Evolutionary conservation across 2,113 vertebrate species (phyloP).

Genomic region (Sander vitreus): DNA sequence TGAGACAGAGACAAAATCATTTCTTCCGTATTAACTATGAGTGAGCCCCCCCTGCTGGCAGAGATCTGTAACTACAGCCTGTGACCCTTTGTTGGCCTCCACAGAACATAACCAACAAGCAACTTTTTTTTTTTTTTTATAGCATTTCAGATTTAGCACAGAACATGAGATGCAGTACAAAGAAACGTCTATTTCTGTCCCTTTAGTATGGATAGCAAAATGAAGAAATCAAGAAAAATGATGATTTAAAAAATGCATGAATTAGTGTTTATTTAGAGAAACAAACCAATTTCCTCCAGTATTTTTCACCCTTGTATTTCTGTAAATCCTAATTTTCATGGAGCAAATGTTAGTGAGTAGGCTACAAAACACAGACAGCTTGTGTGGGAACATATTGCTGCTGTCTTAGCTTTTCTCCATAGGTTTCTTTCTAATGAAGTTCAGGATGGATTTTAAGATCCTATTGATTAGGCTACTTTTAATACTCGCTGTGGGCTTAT

Average conservation of each 20-base stretch:
- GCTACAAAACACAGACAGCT: neutral
- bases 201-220: neutral
- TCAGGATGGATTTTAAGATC: constrained; percentile 8
- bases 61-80: neutral
- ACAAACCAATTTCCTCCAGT: neutral
- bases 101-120: neutral
- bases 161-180: neutral
- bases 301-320: neutral
- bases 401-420: neutral
- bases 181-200: too few relatives aligned
- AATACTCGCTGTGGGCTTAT: neutral
- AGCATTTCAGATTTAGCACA: constrained; percentile 2
- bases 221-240: neutral
- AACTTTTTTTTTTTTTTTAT: neutral
- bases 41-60: constrained; percentile 62
- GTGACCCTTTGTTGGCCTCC: constrained; percentile 29
- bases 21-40: neutral
- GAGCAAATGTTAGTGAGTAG: neutral
- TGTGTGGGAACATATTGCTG: neutral
- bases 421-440: neutral
- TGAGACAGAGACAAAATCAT: neutral
- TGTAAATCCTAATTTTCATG: neutral
- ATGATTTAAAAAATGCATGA: neutral
- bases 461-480: neutral
- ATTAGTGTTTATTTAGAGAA: neutral